Evolutionary conservation across 2,113 vertebrate genomes (phyloP).

Genomic region (Jaculus jaculus): DNA sequence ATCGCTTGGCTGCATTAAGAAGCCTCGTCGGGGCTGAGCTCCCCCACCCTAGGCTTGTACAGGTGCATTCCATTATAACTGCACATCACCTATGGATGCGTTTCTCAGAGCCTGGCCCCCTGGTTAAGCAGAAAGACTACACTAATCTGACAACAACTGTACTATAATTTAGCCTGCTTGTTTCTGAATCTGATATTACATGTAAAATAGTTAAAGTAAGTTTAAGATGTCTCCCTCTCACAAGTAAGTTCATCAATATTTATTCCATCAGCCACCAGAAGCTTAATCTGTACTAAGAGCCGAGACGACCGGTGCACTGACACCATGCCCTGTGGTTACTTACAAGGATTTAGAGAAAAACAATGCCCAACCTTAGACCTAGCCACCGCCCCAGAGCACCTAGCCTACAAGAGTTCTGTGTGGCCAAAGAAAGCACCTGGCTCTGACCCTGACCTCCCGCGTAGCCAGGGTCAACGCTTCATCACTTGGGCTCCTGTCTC

Average conservation of each 20-base stretch:
- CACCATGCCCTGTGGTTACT: not conserved
- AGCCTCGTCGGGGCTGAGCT: not conserved
- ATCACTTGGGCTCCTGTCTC: not conserved
- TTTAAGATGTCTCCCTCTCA: not conserved
- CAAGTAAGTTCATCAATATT: not conserved
- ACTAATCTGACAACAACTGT: not conserved
- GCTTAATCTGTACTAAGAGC: not conserved
- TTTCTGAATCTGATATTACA: not conserved
- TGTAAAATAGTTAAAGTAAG: constrained; percentile 17
- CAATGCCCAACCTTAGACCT: not conserved
- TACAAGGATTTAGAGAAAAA: constrained; percentile 28
- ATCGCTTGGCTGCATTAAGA: not conserved
- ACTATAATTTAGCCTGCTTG: not conserved
- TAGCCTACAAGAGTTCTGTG: not conserved
- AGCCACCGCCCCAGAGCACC: not conserved
- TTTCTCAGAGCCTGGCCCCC: not conserved
- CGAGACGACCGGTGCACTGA: not conserved
- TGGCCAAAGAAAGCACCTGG: not conserved
- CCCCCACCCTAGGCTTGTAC: not conserved
- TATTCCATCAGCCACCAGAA: not conserved
- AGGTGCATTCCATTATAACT: not conserved
- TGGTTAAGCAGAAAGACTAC: not conserved
- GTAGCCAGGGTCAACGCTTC: not conserved
- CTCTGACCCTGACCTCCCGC: not conserved
- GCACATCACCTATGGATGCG: not conserved